Conservation (phyloP, 2,113 vertebrate species). For the Petaurus breviceps region DNA sequence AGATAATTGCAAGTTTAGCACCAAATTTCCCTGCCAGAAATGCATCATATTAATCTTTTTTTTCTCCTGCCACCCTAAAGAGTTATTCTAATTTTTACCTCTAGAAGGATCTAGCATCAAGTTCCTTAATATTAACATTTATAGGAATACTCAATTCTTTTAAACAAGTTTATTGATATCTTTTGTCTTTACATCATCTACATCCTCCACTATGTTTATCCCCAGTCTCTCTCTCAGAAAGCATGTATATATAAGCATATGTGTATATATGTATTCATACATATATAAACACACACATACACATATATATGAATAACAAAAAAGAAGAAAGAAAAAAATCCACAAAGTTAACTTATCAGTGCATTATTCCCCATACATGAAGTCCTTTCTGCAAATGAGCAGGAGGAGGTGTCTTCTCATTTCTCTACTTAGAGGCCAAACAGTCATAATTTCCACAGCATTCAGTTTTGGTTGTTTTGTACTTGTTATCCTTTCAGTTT, state of each 20-base stretch:
- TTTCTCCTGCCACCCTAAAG: neutral
- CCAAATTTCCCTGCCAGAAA: neutral
- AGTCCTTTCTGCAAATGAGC: neutral
- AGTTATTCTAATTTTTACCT: slow-evolving; percentile 9
- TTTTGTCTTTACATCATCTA: neutral
- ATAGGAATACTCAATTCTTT: neutral
- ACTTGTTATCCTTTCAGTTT: neutral
- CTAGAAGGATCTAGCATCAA: neutral
- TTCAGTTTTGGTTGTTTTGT: neutral
- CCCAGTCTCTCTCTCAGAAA: neutral
- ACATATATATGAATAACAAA: neutral
- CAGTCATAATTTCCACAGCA: neutral
- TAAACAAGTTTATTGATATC: neutral
- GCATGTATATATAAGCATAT: neutral
- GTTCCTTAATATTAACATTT: neutral
- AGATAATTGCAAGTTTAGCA: neutral
- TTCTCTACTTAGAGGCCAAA: neutral
- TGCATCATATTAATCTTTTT: slow-evolving; percentile 7
- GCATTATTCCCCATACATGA: neutral
- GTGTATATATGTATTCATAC: no score
- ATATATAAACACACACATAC: no score
- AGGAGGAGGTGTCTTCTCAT: neutral
- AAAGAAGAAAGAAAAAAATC: neutral
- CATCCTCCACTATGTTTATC: neutral
- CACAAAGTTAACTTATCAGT: neutral